Evolutionary conservation across 2,888 invertebrate species (phyloP), one percentile per base, ranked within the genome.

Genomic region (Callimorpha dominula): DNA sequence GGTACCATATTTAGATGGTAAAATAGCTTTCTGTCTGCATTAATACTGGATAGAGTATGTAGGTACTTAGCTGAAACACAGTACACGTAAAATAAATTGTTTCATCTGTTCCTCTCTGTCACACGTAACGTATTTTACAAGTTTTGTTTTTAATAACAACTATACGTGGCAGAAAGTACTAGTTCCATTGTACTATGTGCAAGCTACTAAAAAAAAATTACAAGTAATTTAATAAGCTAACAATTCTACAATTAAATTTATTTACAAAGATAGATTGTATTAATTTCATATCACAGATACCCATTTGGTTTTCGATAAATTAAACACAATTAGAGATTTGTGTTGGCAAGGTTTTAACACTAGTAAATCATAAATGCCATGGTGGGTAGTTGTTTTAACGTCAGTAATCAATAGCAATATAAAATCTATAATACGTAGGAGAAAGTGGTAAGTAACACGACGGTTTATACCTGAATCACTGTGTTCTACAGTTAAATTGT

Each of bases 241-340:
- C 64, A 72, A 73, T 60, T 52, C 70, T 71, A 78, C 8, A 74
- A 66, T 64, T 68, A 70, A 78, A 20, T 65, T 65, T 80, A 78
- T 65, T 71, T 72, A 72, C 62, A 52, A 71, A 78, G 31, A 64
- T 52, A 54, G 14, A 77, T 77, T 78, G 80, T 74, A 77, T 69
- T 78, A 71, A 75, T 74, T 77, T 75, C 65, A 77, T 84, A 84
- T 85, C 85, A 85, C 85, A 85, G 85, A 76, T 79, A 68, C 71
- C 71, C 64, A 79, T 85, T 85, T 85, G 85, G 85, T 82, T 80
- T 83, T 63, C 40, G 49, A 62, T 43, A 49, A 15, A 60, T 60
- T 60, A 57, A 17, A 17, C 40, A 69, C 49, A 62, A 50, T 43
- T 46, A 46, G 9, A 64, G n/a, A 40, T 31, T 31, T 68, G 8